Conservation (phyloP, 2,888 invertebrate species). For the Odontothrips loti region DNA sequence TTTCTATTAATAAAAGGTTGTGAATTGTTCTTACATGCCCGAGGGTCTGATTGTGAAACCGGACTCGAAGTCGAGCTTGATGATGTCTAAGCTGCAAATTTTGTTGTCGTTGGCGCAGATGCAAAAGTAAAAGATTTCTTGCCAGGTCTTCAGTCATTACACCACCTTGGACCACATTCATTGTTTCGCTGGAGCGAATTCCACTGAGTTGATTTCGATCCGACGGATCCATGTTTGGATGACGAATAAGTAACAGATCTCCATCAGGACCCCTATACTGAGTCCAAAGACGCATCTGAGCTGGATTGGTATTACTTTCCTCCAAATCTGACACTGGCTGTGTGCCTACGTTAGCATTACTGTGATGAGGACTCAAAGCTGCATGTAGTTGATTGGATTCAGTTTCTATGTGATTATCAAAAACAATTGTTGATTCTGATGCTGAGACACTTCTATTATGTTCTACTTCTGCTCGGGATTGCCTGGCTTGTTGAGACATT, state of each 20-base stretch:
- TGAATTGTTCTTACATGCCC: background rate
- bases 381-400: too few relatives aligned
- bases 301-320: too few relatives aligned
- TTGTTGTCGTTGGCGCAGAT: background rate
- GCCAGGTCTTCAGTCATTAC: background rate
- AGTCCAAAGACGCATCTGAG: background rate
- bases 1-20: background rate
- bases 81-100: background rate
- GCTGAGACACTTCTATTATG: too few relatives aligned
- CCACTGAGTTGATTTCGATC: background rate
- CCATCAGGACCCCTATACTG: conserved; percentile 12
- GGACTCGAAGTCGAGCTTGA: background rate
- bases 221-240: background rate
- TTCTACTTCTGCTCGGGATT: too few relatives aligned
- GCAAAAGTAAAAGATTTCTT: conserved; percentile 3
- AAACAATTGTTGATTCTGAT: too few relatives aligned
- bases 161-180: conserved; percentile 4
- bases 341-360: too few relatives aligned
- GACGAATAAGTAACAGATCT: background rate
- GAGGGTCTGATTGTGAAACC: background rate
- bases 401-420: too few relatives aligned
- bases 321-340: too few relatives aligned
- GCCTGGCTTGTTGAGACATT: background rate
- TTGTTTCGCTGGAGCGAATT: background rate
- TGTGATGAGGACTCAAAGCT: too few relatives aligned